These are phyloP conservation scores for Trachelus iudaicus DNA, from an alignment of 2,888 invertebrate species.

Conservation along the genomic window DNA sequence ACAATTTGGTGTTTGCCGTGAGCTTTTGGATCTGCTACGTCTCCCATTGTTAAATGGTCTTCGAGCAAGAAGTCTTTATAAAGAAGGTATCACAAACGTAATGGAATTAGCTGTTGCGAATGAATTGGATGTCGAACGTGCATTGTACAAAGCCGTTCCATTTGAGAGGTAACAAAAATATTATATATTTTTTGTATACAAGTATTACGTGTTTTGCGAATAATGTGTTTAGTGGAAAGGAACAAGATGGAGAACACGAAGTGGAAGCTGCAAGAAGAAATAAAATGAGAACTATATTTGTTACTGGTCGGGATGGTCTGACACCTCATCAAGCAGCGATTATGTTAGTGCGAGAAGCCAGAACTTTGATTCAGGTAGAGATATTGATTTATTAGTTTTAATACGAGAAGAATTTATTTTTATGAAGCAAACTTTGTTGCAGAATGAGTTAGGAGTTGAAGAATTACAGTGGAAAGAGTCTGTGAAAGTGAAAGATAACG, in stretches of 20 bases:
- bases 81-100: constrained; percentile 82
- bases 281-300: constrained; percentile 78
- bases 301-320: constrained; percentile 83
- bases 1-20: constrained; percentile 93
- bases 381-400: constrained; percentile 10
- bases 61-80: constrained; percentile 85
- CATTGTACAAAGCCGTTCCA: constrained; percentile 82
- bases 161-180: constrained; percentile 75
- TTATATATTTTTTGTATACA: background rate
- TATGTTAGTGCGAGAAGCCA: constrained; percentile 82
- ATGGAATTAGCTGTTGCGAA: constrained; percentile 82
- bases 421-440: constrained; percentile 55
- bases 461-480: constrained; percentile 74
- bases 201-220: background rate
- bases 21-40: constrained; percentile 91
- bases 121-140: constrained; percentile 76
- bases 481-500: background rate
- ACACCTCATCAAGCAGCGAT: constrained; percentile 85
- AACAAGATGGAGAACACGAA: constrained; percentile 76
- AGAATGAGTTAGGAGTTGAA: constrained; percentile 79
- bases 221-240: constrained; percentile 71
- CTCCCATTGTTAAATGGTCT: constrained; percentile 85
- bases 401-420: background rate
- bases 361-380: constrained; percentile 70
- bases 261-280: constrained; percentile 75